Evolutionary conservation across 2,888 invertebrate species (phyloP).

Genomic region (Spodoptera picta): DNA sequence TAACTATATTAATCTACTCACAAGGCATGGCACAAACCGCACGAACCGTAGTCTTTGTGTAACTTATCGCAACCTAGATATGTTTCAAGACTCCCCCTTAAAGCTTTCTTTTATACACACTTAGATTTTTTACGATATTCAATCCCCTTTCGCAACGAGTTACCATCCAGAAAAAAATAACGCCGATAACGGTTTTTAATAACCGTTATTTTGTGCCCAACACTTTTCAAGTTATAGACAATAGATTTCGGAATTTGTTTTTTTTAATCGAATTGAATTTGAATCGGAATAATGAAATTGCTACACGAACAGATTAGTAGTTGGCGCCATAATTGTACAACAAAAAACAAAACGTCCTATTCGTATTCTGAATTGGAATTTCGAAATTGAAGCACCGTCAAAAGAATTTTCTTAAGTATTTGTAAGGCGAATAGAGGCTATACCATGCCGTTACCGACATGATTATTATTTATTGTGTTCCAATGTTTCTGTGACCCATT

Average conservation of each 20-base stretch:
- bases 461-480: constrained; percentile 80
- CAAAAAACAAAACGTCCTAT: background rate
- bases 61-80: constrained; percentile 67
- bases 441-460: constrained; percentile 74
- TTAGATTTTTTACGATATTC: constrained; percentile 42
- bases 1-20: constrained; percentile 54
- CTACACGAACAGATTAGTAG: too few relatives aligned
- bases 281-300: too few relatives aligned
- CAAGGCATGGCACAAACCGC: constrained; percentile 71
- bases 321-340: too few relatives aligned
- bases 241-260: too few relatives aligned
- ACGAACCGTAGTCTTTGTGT: constrained; percentile 56
- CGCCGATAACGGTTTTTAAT: constrained; percentile 20
- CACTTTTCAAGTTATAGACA: constrained; percentile 22
- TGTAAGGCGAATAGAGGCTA: constrained; percentile 54
- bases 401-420: constrained; percentile 10
- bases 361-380: constrained; percentile 13
- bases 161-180: constrained; percentile 14
- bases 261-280: too few relatives aligned
- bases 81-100: constrained; percentile 73
- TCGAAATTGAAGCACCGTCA: constrained; percentile 32
- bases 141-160: constrained; percentile 21
- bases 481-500: constrained; percentile 79
- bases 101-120: constrained; percentile 73
- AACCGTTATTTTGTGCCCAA: constrained; percentile 26